phyloP scores from a whole-genome alignment of 2,888 invertebrate species.

The Cataglyphis cursor region DNA sequence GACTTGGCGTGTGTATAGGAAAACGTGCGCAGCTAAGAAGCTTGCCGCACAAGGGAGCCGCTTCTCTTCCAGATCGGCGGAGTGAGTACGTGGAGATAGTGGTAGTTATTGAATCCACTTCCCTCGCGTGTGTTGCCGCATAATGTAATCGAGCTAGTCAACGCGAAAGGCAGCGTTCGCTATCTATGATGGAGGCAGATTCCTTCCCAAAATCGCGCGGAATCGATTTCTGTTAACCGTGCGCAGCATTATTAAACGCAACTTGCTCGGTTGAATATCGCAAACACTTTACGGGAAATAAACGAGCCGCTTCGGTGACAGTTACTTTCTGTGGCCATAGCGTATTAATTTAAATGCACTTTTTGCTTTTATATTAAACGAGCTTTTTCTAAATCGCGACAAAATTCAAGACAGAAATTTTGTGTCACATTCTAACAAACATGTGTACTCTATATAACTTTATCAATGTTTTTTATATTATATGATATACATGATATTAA shows the following conservation, averaged over 20 bases:
- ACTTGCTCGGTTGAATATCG: neutral
- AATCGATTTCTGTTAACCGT: conserved; percentile 44
- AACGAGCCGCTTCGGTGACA: neutral
- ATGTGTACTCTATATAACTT: neutral
- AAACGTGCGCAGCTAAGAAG: conserved; percentile 24
- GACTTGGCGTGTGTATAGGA: conserved; percentile 3
- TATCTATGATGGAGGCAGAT: conserved; percentile 26
- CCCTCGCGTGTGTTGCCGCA: conserved; percentile 44
- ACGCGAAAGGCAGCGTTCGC: conserved; percentile 17
- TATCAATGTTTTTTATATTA: neutral
- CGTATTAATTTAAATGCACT: neutral
- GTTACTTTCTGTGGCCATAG: neutral
- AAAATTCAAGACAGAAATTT: neutral
- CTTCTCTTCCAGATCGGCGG: conserved; percentile 7
- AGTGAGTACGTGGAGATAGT: conserved; percentile 27
- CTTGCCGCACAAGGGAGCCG: neutral
- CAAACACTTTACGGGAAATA: neutral
- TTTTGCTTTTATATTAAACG: neutral
- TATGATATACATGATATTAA: neutral
- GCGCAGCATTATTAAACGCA: conserved; percentile 32
- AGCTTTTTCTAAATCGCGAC: neutral
- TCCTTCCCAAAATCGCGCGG: conserved; percentile 23
- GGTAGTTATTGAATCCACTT: conserved; percentile 39
- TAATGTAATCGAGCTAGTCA: conserved; percentile 45
- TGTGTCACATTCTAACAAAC: neutral